Conservation (phyloP, 2,113 vertebrate species). For the Sarotherodon lohbergeri region DNA sequence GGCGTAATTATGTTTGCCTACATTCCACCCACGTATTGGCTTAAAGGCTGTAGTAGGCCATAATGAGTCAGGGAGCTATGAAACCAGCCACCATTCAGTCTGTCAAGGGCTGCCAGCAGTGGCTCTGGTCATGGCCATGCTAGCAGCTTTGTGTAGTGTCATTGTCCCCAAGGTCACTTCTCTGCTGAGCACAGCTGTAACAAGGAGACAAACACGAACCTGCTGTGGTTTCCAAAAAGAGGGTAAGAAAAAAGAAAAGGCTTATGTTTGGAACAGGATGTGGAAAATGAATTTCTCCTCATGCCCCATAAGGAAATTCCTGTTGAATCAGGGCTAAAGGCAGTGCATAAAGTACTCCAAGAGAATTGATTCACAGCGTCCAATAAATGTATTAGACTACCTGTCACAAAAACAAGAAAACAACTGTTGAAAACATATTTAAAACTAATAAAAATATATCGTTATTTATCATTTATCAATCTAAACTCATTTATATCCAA, state of each 20-base stretch:
- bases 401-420: background rate
- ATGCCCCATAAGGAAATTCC: conserved; percentile 54
- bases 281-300: conserved; percentile 55
- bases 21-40: conserved; percentile 33
- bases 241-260: background rate
- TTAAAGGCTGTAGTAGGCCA: conserved; percentile 3
- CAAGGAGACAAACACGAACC: conserved; percentile 39
- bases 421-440: background rate
- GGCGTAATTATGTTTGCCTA: conserved; percentile 39
- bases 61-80: conserved; percentile 36
- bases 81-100: conserved; percentile 28
- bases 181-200: conserved; percentile 52
- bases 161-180: conserved; percentile 52
- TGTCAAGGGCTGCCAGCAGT: conserved; percentile 5
- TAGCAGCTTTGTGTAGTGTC: conserved; percentile 47
- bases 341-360: conserved; percentile 25
- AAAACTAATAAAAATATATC: background rate
- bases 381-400: background rate
- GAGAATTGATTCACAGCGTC: background rate
- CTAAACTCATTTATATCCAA: background rate
- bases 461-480: background rate
- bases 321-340: conserved; percentile 27
- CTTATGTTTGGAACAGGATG: conserved; percentile 55
- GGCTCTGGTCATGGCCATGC: conserved; percentile 36
- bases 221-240: conserved; percentile 15